Evolutionary conservation across 2,888 invertebrate genomes (phyloP).

Genomic region (Trissoscelio sp.): DNA sequence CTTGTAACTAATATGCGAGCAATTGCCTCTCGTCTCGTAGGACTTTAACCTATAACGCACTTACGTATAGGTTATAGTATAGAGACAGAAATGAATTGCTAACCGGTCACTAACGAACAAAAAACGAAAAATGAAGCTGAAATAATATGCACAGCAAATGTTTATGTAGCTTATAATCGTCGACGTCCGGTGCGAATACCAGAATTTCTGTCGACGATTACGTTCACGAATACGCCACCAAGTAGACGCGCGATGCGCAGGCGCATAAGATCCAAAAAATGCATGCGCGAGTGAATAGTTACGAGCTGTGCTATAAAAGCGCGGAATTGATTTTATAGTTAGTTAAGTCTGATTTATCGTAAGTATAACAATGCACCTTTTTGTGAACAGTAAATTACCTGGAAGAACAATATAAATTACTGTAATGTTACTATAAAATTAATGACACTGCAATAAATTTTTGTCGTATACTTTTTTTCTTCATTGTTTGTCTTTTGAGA

Average conservation of each 20-base stretch:
- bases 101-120: conserved; percentile 65
- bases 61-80: conserved; percentile 3
- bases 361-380: conserved; percentile 38
- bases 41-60: conserved; percentile 52
- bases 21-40: conserved; percentile 56
- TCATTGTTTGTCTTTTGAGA: background rate
- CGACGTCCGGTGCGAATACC: conserved; percentile 58
- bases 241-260: conserved; percentile 13
- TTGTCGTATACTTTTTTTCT: background rate
- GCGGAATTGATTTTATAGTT: conserved; percentile 60
- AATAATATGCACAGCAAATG: conserved; percentile 64
- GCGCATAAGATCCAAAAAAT: conserved; percentile 12
- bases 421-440: conserved; percentile 33
- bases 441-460: conserved; percentile 14
- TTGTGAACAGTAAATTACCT: conserved; percentile 46
- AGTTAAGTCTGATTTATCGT: conserved; percentile 53
- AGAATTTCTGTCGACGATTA: conserved; percentile 43
- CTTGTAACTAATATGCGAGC: conserved; percentile 69
- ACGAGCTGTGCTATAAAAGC: conserved; percentile 44
- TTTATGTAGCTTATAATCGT: conserved; percentile 65
- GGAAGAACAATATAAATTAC: conserved; percentile 41
- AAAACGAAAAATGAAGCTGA: conserved; percentile 51
- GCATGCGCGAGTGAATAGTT: conserved; percentile 5
- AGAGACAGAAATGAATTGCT: conserved; percentile 63
- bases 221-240: conserved; percentile 16